phyloP scores from a whole-genome alignment of 2,797 vertebrate species.

The Protosalanx chinensis region DNA sequence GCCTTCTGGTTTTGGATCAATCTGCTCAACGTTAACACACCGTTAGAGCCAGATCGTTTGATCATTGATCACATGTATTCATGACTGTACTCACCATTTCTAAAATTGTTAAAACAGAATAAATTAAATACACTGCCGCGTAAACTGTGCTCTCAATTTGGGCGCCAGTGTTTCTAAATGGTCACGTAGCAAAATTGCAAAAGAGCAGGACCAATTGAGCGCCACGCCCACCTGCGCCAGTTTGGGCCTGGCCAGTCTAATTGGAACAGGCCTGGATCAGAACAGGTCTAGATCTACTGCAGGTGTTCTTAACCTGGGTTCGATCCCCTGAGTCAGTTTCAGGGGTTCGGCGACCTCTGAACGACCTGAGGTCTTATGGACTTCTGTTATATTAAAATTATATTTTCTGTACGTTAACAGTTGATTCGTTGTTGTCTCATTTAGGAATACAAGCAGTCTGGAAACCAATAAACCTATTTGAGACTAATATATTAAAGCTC shows the following conservation, averaged over 20 bases:
- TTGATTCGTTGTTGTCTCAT: too few species aligned
- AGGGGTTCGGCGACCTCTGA: too few species aligned
- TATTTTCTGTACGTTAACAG: too few species aligned
- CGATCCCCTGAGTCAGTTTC: too few species aligned
- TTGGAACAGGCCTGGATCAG: background rate
- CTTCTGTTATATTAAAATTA: too few species aligned
- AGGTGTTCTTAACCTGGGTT: too few species aligned
- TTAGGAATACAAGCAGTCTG: too few species aligned
- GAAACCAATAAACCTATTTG: too few species aligned
- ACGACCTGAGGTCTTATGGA: too few species aligned
- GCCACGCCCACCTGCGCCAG: background rate
- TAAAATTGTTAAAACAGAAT: slow-evolving; percentile 24
- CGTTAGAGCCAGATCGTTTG: background rate
- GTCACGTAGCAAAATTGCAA: background rate
- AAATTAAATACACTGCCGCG: slow-evolving; percentile 12
- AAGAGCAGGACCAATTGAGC: background rate
- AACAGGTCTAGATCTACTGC: too few species aligned
- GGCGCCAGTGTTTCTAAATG: background rate
- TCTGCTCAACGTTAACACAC: background rate
- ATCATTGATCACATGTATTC: background rate
- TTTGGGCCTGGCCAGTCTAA: background rate
- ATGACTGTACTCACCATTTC: slow-evolving; percentile 24
- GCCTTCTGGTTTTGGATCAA: background rate
- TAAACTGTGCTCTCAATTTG: background rate
- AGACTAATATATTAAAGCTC: too few species aligned